phyloP scores from a whole-genome alignment of 2,113 vertebrate genomes.

The Otolemur garnettii region DNA sequence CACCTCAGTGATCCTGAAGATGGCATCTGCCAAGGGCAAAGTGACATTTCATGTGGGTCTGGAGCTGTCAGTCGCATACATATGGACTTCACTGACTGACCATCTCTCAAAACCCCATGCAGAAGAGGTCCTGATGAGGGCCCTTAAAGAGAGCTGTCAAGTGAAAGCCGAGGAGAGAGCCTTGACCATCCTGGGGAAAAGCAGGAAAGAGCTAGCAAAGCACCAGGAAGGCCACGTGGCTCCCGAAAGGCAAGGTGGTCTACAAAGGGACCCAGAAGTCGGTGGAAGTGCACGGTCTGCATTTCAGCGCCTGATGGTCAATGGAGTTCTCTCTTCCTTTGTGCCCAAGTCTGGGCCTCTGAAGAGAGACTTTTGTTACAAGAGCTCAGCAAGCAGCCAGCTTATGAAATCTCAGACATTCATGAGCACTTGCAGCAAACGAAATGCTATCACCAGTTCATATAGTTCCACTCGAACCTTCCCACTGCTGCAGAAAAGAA shows the following conservation, averaged over 20 bases:
- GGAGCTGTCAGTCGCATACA: conserved; percentile 82
- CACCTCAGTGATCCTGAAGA: conserved; percentile 90
- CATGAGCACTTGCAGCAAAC: background rate
- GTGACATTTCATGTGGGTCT: conserved; percentile 81
- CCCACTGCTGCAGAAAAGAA: background rate
- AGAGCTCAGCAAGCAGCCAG: background rate
- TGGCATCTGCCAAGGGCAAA: conserved; percentile 87
- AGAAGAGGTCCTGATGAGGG: conserved; percentile 89
- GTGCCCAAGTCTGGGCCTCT: conserved; percentile 69
- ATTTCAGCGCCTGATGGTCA: background rate
- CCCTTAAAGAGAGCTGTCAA: conserved; percentile 89
- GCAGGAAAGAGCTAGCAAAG: background rate
- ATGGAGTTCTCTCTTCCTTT: conserved; percentile 17
- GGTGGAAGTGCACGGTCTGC: background rate
- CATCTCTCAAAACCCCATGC: conserved; percentile 86
- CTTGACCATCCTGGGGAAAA: background rate
- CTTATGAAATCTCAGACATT: background rate
- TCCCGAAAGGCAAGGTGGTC: conserved; percentile 85
- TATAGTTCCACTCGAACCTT: conserved; percentile 49
- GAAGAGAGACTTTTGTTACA: background rate
- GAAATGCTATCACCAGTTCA: conserved; percentile 69
- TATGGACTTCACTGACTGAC: conserved; percentile 43
- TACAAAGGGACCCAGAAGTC: conserved; percentile 82
- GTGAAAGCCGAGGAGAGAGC: conserved; percentile 78
- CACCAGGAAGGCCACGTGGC: conserved; percentile 85